Evolutionary conservation across 2,888 invertebrate species (phyloP).

Genomic region (Malthinus flaveolus): DNA sequence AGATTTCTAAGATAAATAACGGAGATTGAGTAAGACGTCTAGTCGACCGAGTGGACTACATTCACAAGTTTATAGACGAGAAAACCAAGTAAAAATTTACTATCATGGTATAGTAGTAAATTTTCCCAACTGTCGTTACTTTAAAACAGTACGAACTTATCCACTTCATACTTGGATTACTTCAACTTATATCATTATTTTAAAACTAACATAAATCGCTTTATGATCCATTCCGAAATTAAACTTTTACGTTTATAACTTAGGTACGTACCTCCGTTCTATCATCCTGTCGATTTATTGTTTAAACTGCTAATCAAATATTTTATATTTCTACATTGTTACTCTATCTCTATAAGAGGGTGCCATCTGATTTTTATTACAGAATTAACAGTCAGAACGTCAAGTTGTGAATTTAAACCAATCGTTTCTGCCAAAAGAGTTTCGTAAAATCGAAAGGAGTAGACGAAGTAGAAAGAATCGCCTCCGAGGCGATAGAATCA

Average conservation of each 20-base stretch:
- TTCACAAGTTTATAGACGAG: conserved; percentile 27
- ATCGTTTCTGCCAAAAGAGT: too few relatives aligned
- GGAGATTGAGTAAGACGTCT: conserved; percentile 40
- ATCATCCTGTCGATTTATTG: too few relatives aligned
- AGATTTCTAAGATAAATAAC: conserved; percentile 41
- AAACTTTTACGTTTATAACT: conserved; percentile 8
- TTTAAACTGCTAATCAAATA: too few relatives aligned
- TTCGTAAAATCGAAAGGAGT: too few relatives aligned
- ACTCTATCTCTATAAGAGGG: too few relatives aligned
- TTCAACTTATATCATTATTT: conserved; percentile 8
- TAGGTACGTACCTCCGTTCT: too few relatives aligned
- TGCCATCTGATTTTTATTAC: too few relatives aligned
- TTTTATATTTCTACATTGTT: too few relatives aligned
- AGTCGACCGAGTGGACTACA: conserved; percentile 35
- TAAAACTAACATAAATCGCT: conserved; percentile 17
- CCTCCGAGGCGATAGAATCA: too few relatives aligned
- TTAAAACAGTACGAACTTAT: conserved; percentile 25
- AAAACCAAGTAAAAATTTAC: conserved; percentile 26
- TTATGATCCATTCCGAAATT: conserved; percentile 4
- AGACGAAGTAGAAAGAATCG: too few relatives aligned
- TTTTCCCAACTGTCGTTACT: conserved; percentile 27
- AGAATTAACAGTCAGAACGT: too few relatives aligned
- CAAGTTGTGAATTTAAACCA: too few relatives aligned
- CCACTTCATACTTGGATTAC: conserved; percentile 24
- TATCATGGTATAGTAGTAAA: conserved; percentile 24